Conservation (phyloP, 2,888 invertebrate species). For the Ectropis crepuscularia region DNA sequence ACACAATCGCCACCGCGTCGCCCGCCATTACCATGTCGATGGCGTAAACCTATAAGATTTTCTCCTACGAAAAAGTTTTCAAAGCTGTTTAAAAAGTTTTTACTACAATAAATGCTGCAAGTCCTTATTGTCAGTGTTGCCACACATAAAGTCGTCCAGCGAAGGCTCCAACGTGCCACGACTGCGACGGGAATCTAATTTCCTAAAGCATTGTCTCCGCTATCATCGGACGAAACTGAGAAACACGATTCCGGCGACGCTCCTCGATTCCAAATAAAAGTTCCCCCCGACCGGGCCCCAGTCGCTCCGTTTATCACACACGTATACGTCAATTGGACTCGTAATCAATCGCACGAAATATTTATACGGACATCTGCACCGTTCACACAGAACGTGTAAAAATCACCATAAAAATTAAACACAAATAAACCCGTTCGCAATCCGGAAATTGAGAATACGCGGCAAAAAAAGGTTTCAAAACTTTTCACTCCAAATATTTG, state of each 20-base stretch:
- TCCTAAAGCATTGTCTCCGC: slow-evolving; percentile 73
- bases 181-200: slow-evolving; percentile 73
- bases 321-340: slow-evolving; percentile 25
- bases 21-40: too few relatives aligned
- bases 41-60: too few relatives aligned
- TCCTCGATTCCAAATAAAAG: slow-evolving; percentile 36
- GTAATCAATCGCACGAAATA: slow-evolving; percentile 25
- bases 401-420: slow-evolving; percentile 34
- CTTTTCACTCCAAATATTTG: slow-evolving; percentile 69
- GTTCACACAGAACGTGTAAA: slow-evolving; percentile 18
- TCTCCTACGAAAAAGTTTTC: neutral
- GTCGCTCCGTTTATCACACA: slow-evolving; percentile 26
- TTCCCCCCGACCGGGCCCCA: slow-evolving; percentile 30
- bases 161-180: slow-evolving; percentile 65
- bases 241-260: slow-evolving; percentile 40
- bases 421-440: slow-evolving; percentile 40
- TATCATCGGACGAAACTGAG: slow-evolving; percentile 49
- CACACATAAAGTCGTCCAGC: slow-evolving; percentile 54
- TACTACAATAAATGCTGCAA: slow-evolving; percentile 25
- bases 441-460: slow-evolving; percentile 51
- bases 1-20: too few relatives aligned
- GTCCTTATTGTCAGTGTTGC: slow-evolving; percentile 40
- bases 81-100: neutral
- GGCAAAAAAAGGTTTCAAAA: slow-evolving; percentile 45
- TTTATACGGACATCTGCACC: slow-evolving; percentile 3